These are phyloP conservation scores for Pilophorus perplexus DNA, from an alignment of 2,888 invertebrate genomes.

Conservation along the genomic window DNA sequence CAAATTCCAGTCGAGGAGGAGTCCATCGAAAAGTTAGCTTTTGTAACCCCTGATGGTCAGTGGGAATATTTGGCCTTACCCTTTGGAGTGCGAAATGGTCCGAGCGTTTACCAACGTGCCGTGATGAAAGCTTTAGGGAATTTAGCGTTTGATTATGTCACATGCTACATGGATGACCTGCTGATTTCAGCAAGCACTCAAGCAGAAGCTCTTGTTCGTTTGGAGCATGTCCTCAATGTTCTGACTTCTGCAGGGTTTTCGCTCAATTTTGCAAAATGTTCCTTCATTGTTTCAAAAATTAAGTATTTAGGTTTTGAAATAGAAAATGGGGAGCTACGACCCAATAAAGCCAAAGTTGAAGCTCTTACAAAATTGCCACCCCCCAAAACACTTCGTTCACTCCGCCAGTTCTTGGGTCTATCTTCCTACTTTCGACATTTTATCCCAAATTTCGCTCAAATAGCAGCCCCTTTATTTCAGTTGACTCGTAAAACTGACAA, in stretches of 20 bases:
- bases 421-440: constrained; percentile 3
- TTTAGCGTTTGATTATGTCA: constrained; percentile 47
- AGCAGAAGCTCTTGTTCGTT: constrained; percentile 48
- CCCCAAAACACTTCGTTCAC: not conserved
- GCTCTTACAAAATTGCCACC: constrained; percentile 11
- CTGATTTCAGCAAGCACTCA: constrained; percentile 46
- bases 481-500: constrained; percentile 16
- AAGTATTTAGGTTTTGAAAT: constrained; percentile 36
- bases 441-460: constrained; percentile 17
- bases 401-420: constrained; percentile 27
- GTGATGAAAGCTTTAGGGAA: constrained; percentile 50
- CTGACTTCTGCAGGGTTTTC: constrained; percentile 33
- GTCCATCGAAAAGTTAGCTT: constrained; percentile 7
- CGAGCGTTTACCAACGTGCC: constrained; percentile 50
- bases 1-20: constrained; percentile 18
- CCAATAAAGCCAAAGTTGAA: constrained; percentile 9
- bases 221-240: constrained; percentile 48
- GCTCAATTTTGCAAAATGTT: constrained; percentile 40
- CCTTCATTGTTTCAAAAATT: constrained; percentile 19
- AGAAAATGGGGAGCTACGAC: not conserved
- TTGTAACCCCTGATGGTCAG: constrained; percentile 15
- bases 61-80: constrained; percentile 25
- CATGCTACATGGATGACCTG: constrained; percentile 42
- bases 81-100: constrained; percentile 49
- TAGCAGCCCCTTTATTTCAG: constrained; percentile 15